phyloP scores from a whole-genome alignment of 2,113 vertebrate genomes.

The Galbula dea region DNA sequence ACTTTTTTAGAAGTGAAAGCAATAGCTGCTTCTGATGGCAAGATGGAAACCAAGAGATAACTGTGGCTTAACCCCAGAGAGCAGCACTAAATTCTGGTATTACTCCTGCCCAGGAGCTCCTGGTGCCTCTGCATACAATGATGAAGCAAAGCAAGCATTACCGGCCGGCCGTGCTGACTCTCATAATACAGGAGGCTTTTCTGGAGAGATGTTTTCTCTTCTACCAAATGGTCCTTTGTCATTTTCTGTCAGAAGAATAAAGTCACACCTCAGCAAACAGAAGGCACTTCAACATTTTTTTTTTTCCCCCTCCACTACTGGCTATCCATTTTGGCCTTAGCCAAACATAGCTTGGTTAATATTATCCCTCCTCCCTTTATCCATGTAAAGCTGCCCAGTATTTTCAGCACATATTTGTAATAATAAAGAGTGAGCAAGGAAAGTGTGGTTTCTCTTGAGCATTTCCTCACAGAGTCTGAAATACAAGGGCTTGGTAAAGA shows the following conservation, averaged over 20 bases:
- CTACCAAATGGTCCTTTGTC: conserved; percentile 93
- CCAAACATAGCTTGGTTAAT: neutral
- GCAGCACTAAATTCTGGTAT: neutral
- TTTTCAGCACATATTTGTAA: neutral
- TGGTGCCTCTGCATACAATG: neutral
- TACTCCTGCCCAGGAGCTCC: neutral
- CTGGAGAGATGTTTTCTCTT: conserved; percentile 94
- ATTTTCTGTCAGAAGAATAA: conserved; percentile 83
- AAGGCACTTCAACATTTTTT: neutral
- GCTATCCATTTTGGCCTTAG: neutral
- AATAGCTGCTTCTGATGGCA: neutral
- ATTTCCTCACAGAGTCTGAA: neutral
- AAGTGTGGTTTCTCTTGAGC: neutral
- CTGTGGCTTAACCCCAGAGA: neutral
- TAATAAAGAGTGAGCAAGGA: neutral
- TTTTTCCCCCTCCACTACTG: neutral
- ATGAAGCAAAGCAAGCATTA: conserved; percentile 58
- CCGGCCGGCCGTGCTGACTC: conserved; percentile 92
- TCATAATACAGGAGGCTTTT: conserved; percentile 97
- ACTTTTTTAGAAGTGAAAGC: neutral
- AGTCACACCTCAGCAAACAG: neutral
- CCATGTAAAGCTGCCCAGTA: neutral
- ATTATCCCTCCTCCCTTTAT: neutral
- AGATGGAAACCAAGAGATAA: neutral
- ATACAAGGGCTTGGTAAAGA: neutral